These are phyloP conservation scores for Salvelinus sp. DNA, from an alignment of 2,113 vertebrate species.

Conservation along the genomic window DNA sequence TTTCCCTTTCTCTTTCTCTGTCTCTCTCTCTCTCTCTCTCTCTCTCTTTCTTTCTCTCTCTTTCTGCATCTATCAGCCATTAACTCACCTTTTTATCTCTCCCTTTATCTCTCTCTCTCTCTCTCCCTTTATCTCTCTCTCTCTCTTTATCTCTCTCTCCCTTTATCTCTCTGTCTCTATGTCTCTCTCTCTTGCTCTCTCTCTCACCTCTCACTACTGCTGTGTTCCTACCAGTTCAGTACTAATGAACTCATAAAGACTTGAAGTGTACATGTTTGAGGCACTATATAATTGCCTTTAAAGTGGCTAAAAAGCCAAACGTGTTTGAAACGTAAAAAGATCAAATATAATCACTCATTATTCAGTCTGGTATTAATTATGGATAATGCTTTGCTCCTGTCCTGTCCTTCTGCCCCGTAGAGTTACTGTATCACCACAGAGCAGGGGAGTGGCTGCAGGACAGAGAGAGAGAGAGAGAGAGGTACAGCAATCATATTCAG, in stretches of 20 bases:
- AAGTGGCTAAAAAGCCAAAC: too few species aligned
- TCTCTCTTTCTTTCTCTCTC: conserved; percentile 8
- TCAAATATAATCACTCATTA: neutral
- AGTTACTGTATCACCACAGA: neutral
- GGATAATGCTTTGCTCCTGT: neutral
- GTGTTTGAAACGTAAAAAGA: too few species aligned
- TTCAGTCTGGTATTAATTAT: neutral
- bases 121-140: conserved; percentile 4
- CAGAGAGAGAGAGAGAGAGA: neutral
- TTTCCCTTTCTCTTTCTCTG: neutral
- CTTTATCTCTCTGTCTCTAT: neutral
- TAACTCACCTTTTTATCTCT: too few species aligned
- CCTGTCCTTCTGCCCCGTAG: neutral
- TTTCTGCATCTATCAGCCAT: too few species aligned
- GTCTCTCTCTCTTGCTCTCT: neutral
- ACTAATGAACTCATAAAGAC: too few species aligned
- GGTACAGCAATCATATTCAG: conserved; percentile 12
- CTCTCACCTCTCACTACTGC: neutral
- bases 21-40: neutral
- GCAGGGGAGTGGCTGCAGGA: neutral
- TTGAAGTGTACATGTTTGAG: neutral
- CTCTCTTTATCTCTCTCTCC: neutral
- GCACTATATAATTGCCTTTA: too few species aligned
- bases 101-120: conserved; percentile 3
- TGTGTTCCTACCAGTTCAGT: neutral